Conservation (phyloP, 2,113 vertebrate genomes). For the Noturus placidus region DNA sequence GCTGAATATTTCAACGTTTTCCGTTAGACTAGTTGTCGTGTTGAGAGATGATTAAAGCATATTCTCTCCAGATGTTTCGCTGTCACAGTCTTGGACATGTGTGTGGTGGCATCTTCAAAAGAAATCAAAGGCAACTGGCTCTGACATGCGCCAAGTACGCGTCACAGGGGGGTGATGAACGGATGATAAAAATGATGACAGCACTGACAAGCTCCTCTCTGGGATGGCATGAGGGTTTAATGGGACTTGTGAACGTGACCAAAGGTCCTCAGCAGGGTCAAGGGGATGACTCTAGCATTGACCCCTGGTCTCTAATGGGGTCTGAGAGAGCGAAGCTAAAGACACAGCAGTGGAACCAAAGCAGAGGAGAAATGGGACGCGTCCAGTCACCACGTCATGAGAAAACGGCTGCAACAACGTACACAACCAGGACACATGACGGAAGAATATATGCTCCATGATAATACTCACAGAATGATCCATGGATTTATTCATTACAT, state of each 20-base stretch:
- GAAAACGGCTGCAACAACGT: neutral
- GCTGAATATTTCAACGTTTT: neutral
- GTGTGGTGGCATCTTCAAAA: constrained; percentile 32
- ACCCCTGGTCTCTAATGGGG: constrained; percentile 40
- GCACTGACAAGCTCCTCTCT: constrained; percentile 58
- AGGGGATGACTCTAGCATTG: constrained; percentile 47
- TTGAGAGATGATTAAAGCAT: neutral
- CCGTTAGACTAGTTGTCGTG: neutral
- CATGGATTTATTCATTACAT: neutral
- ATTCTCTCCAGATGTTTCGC: constrained; percentile 57
- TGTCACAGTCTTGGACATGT: constrained; percentile 12
- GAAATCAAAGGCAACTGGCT: constrained; percentile 39
- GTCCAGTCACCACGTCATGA: neutral
- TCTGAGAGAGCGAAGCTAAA: constrained; percentile 3
- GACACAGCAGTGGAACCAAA: constrained; percentile 22
- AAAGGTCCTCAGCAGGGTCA: constrained; percentile 65
- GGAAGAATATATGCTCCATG: neutral
- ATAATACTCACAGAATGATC: neutral
- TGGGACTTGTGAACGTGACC: constrained; percentile 52
- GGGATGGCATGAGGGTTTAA: constrained; percentile 54
- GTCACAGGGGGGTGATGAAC: neutral
- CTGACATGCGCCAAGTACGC: constrained; percentile 25
- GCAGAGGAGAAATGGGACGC: neutral
- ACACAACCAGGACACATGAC: neutral
- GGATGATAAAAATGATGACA: constrained; percentile 25